A percentile compares a stretch with the other conserved stretches of the same genome.
These are phyloP conservation scores for Diabrotica undecimpunctata DNA, from an alignment of 1,140 invertebrate genomes.

Conservation along the genomic window DNA sequence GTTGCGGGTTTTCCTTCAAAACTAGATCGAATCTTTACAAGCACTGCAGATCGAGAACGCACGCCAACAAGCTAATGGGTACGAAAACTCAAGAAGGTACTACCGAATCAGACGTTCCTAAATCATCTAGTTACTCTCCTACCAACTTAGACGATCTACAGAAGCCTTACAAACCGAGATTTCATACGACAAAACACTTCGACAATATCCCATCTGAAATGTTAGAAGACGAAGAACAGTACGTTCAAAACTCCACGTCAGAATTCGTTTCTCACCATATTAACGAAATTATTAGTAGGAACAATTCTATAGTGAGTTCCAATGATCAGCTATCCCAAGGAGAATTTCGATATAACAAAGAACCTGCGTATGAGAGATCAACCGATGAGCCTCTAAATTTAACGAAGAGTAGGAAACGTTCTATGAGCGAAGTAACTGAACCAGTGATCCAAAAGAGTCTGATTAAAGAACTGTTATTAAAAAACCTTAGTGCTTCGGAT, in stretches of 20 bases:
- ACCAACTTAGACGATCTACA: slow-evolving; percentile 56
- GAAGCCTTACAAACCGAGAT: slow-evolving; percentile 46
- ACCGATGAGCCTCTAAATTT: slow-evolving; percentile 63
- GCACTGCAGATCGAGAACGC: slow-evolving; percentile 77
- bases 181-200: slow-evolving; percentile 38
- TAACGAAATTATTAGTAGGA: slow-evolving; percentile 44
- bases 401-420: slow-evolving; percentile 61
- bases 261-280: slow-evolving; percentile 39
- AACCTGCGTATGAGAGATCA: slow-evolving; percentile 6
- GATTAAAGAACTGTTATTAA: slow-evolving; percentile 79
- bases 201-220: slow-evolving; percentile 25
- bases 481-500: slow-evolving; percentile 48
- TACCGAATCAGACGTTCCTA: slow-evolving; percentile 21
- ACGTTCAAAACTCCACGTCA: slow-evolving; percentile 21
- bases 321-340: slow-evolving; percentile 12
- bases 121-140: slow-evolving; percentile 29
- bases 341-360: slow-evolving; percentile 9
- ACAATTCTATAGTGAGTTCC: slow-evolving; percentile 41
- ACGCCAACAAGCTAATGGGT: slow-evolving; percentile 56
- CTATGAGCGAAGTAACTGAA: slow-evolving; percentile 51
- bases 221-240: slow-evolving; percentile 28
- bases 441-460: slow-evolving; percentile 48
- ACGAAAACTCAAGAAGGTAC: slow-evolving; percentile 38
- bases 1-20: slow-evolving; percentile 90
- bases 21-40: slow-evolving; percentile 93